phyloP scores from a whole-genome alignment of 1,140 invertebrate genomes.

The Maconellicoccus hirsutus region DNA sequence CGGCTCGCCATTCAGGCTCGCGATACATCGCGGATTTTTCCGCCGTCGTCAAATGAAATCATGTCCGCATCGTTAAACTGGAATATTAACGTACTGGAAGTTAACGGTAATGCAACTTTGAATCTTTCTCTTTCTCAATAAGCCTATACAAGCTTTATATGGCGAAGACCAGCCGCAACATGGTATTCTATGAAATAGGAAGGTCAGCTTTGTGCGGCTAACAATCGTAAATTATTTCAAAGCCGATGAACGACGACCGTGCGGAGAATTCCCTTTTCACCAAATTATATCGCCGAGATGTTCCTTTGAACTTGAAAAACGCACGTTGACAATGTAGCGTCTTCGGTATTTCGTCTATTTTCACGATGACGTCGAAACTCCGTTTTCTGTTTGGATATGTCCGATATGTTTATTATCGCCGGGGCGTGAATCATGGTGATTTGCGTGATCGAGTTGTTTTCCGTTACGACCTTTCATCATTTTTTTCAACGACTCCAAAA shows the following conservation, averaged over 20 bases:
- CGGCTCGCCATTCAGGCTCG: not conserved
- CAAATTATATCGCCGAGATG: not conserved
- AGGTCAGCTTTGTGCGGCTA: not conserved
- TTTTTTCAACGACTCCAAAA: no score
- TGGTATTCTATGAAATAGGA: not conserved
- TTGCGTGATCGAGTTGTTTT: no score
- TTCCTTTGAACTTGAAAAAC: no score
- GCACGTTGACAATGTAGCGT: no score
- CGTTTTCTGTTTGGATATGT: no score
- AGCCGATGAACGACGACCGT: not conserved
- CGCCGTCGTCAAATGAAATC: not conserved
- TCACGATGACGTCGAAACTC: no score
- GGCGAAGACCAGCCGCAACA: not conserved
- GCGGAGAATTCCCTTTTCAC: not conserved
- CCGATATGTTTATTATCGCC: no score
- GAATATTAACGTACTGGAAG: conserved; percentile 8
- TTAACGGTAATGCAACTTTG: not conserved
- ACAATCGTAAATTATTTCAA: not conserved
- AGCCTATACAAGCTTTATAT: not conserved
- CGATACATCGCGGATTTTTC: not conserved
- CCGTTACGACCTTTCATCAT: no score
- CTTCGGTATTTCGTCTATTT: no score
- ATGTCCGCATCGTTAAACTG: conserved; percentile 7
- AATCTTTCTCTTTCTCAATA: not conserved
- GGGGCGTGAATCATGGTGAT: no score